Conservation (phyloP, 2,113 vertebrate genomes). For the Uropsilus gracilis region DNA sequence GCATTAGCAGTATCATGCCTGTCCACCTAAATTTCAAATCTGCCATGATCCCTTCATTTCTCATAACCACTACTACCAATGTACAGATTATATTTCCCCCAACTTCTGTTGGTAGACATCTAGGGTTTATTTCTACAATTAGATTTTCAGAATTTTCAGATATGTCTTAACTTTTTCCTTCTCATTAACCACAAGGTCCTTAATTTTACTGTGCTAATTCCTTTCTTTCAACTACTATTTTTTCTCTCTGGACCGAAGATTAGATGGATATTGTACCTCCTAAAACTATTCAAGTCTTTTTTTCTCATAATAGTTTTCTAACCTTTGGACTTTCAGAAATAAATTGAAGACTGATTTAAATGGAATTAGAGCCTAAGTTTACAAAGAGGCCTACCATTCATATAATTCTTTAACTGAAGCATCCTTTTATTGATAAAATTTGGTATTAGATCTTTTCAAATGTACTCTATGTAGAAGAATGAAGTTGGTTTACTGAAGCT, state of each 20-base stretch:
- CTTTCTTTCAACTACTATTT: not conserved
- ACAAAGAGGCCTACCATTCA: conserved; percentile 11
- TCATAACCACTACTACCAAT: not conserved
- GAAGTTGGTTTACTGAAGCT: conserved; percentile 23
- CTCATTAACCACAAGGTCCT: not conserved
- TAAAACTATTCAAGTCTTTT: conserved; percentile 13
- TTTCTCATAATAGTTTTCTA: conserved; percentile 44
- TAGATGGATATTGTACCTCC: not conserved
- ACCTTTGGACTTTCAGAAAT: not conserved
- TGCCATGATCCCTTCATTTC: not conserved
- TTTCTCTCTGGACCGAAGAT: not conserved
- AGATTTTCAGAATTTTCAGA: conserved; percentile 32
- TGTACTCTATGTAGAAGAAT: conserved; percentile 27
- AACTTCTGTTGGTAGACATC: conserved; percentile 13
- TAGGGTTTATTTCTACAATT: not conserved
- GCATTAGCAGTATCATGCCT: not conserved
- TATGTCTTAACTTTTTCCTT: conserved; percentile 16
- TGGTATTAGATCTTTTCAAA: not conserved
- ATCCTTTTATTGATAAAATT: conserved; percentile 42
- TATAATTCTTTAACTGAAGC: conserved; percentile 13
- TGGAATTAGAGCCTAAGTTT: not conserved
- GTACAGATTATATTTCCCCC: not conserved
- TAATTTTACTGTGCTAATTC: not conserved
- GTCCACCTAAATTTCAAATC: conserved; percentile 11
- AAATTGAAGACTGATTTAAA: conserved; percentile 12